phyloP scores from a whole-genome alignment of 1,140 invertebrate genomes.

The Saccostrea echinata region DNA sequence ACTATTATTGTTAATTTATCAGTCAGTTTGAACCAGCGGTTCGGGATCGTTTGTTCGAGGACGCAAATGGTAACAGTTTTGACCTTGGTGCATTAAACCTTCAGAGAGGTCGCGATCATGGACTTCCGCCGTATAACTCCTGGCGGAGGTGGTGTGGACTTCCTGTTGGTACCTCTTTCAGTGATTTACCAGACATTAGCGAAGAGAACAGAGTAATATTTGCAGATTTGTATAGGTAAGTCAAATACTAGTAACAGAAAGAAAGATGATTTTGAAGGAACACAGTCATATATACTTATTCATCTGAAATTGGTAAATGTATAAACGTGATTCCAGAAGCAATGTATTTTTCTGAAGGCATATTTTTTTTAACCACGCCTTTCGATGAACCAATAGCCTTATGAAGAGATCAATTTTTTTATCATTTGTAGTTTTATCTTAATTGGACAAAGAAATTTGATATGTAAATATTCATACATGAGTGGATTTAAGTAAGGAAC shows the following conservation, averaged over 20 bases:
- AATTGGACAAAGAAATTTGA: no score
- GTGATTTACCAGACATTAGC: conserved; percentile 44
- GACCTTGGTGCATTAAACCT: conserved; percentile 80
- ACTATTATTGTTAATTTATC: not conserved
- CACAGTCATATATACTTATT: no score
- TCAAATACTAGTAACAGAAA: not conserved
- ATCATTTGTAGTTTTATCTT: no score
- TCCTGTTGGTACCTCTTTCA: conserved; percentile 69
- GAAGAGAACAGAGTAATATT: conserved; percentile 13
- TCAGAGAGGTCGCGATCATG: conserved; percentile 90
- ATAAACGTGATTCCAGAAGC: no score
- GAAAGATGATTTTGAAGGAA: no score
- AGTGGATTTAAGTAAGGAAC: no score
- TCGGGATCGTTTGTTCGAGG: conserved; percentile 49
- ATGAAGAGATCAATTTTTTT: no score
- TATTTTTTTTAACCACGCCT: no score
- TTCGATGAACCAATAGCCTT: no score
- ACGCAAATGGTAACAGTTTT: conserved; percentile 43
- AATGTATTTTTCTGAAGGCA: no score
- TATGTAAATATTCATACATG: no score
- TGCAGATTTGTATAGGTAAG: conserved; percentile 54
- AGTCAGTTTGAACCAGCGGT: conserved; percentile 54
- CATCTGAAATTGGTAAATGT: no score
- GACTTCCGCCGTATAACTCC: conserved; percentile 83
- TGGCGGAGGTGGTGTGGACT: conserved; percentile 58